Base-by-base conservation (phyloP, 2,888 invertebrate genomes). In the Stenurella melanura region DNA sequence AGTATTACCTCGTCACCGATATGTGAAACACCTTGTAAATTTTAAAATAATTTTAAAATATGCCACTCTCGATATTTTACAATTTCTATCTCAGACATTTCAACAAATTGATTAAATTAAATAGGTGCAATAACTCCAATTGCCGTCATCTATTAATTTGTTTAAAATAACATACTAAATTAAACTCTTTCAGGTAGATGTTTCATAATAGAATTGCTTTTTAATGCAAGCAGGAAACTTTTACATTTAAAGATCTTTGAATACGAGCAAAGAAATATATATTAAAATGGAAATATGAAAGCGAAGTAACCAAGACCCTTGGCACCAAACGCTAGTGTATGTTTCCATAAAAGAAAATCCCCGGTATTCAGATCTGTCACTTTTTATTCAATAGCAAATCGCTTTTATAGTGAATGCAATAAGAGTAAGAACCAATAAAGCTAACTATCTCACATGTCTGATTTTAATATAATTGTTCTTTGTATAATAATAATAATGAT, bases 281-380 rank as follows among this genome's bases (percentile, higher is more conserved):
- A 17, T 74, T 57, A 57, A 56, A 67, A 67, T 67, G 67, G 74
- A 67, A 74, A 74, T 66, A 74, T 67, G 67, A 60, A 57, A 71
- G 26, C n/a, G 30, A 58, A 60, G 66, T 38, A 38, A 34, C n/a
- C 58, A 38, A 66, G 42, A 26, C 34, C 50, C 15, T 54, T 63
- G 73, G 50, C 54, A 66, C 18, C 15, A 50, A 26, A 56, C 30
- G 26, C 10, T 26, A 10, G 54, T 69, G 34, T 69, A 69, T 60
- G 69, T 38, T 57, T 69, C 58, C 64, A 70, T 70, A 38, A 70
- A 70, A 63, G 69, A 63, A 26, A 61, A 75, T 69, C 63, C 75
- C 58, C 70, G 75, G 64, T 75, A 75, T 75, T 75, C 70, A 68
- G 75, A 75, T 70, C 70, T 71, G 75, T 70, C 75, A 70, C 70